Evolutionary conservation across 2,888 invertebrate species (phyloP).

Genomic region (Drosophila paracracens): DNA sequence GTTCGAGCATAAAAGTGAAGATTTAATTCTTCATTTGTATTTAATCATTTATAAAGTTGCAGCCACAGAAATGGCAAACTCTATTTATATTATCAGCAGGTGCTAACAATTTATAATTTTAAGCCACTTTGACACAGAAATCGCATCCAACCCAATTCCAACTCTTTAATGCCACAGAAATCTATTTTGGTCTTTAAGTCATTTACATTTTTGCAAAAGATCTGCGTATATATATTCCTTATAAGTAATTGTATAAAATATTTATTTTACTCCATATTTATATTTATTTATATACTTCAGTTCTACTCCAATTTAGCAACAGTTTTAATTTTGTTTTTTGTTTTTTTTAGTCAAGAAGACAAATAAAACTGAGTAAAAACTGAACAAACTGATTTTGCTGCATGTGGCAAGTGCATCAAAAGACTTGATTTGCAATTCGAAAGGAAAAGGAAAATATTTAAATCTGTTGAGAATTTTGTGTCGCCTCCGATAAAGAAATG

Average conservation of each 20-base stretch:
- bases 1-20: background rate
- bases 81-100: constrained; percentile 1
- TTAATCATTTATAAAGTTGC: background rate
- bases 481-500: background rate
- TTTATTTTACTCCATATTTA: background rate
- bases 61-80: background rate
- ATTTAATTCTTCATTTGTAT: background rate
- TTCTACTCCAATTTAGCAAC: background rate
- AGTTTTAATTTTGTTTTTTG: background rate
- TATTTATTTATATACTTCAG: background rate
- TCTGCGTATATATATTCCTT: background rate
- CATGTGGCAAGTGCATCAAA: background rate
- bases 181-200: background rate
- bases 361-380: background rate
- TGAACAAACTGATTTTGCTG: background rate
- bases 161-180: background rate
- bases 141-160: background rate
- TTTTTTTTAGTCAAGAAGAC: background rate
- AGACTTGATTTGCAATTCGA: background rate
- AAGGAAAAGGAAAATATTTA: background rate
- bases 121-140: background rate
- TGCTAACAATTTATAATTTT: background rate
- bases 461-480: background rate
- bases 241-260: background rate
- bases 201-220: background rate